phyloP scores from a whole-genome alignment of 2,797 vertebrate species.

The Australoheros facetus region DNA sequence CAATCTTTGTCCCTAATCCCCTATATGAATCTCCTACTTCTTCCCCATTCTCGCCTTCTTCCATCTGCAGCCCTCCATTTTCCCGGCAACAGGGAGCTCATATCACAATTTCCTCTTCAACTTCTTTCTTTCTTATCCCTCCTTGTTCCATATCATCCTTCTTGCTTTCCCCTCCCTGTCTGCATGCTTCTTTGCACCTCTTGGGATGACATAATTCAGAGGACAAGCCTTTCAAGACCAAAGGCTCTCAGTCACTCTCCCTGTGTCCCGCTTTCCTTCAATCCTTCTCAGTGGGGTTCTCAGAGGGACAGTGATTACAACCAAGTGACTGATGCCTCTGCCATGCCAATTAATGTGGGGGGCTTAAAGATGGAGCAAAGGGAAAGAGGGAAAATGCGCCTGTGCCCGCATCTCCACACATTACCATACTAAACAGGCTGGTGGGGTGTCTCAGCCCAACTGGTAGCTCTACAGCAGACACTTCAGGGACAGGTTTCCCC shows the following conservation, averaged over 20 bases:
- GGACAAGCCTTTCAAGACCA: constrained; percentile 57
- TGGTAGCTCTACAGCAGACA: constrained; percentile 67
- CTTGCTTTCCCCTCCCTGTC: constrained; percentile 25
- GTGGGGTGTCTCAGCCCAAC: constrained; percentile 51
- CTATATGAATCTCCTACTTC: constrained; percentile 37
- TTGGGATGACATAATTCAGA: constrained; percentile 63
- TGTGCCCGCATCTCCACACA: constrained; percentile 73
- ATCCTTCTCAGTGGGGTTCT: constrained; percentile 64
- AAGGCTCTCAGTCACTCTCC: constrained; percentile 42
- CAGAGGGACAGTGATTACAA: constrained; percentile 79
- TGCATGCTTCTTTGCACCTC: constrained; percentile 49
- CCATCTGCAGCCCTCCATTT: constrained; percentile 44
- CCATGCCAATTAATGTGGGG: constrained; percentile 76
- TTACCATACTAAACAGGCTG: constrained; percentile 79
- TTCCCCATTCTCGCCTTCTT: constrained; percentile 30
- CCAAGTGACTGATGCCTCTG: constrained; percentile 66
- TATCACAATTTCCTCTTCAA: constrained; percentile 54
- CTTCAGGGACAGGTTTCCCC: constrained; percentile 66
- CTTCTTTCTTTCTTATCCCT: constrained; percentile 11
- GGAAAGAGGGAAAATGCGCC: constrained; percentile 45
- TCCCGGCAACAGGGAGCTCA: constrained; percentile 21
- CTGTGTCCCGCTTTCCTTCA: constrained; percentile 40
- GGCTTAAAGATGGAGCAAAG: constrained; percentile 64
- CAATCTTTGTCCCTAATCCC: constrained; percentile 64
- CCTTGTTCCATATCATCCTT: constrained; percentile 29